Percentiles rank a stretch among this genome's conserved stretches.
These are phyloP conservation scores for Stenodema calcarata DNA, from an alignment of 2,888 invertebrate species.

Conservation along the genomic window DNA sequence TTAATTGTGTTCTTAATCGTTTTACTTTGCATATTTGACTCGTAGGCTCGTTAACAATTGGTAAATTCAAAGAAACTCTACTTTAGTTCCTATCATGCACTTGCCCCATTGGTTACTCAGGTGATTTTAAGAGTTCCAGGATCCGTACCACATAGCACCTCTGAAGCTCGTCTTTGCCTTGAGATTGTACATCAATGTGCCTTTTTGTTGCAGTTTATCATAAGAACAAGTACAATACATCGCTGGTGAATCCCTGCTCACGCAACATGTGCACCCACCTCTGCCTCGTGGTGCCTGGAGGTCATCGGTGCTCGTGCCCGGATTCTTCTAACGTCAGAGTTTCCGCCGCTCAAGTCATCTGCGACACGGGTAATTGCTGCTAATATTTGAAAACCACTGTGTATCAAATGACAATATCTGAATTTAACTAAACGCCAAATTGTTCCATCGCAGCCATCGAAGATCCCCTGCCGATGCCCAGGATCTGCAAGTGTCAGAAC, in stretches of 20 bases:
- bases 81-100: no score
- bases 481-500: constrained; percentile 84
- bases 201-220: constrained; percentile 73
- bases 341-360: constrained; percentile 67
- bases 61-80: no score
- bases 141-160: no score
- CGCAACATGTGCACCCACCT: constrained; percentile 86
- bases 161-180: no score
- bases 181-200: not conserved
- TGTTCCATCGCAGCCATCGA: constrained; percentile 69
- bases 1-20: no score
- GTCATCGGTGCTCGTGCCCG: constrained; percentile 86
- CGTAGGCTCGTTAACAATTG: no score
- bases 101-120: no score
- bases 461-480: constrained; percentile 74
- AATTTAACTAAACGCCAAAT: not conserved
- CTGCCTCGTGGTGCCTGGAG: constrained; percentile 88
- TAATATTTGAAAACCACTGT: no score
- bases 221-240: constrained; percentile 80
- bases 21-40: no score
- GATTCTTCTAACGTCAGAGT: constrained; percentile 67
- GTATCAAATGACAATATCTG: no score
- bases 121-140: no score
- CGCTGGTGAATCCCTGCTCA: constrained; percentile 72
- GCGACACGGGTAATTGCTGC: constrained; percentile 73